Percentiles rank a stretch among this genome's conserved stretches.
These are phyloP conservation scores for Chelmon rostratus DNA, from an alignment of 2,797 vertebrate species.

Conservation along the genomic window DNA sequence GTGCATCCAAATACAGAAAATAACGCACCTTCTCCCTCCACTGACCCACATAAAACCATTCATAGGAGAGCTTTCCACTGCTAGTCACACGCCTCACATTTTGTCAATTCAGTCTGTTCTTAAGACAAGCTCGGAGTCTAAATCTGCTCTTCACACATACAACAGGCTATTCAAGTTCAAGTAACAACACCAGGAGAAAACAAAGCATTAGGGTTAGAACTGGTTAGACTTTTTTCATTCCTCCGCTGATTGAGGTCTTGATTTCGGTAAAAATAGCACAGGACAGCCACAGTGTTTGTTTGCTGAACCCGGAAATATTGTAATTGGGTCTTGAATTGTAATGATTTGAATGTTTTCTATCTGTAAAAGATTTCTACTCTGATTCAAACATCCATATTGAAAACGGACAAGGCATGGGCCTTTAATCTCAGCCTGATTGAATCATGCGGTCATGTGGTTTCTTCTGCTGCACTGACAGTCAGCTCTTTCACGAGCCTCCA, in stretches of 20 bases:
- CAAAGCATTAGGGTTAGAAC: not conserved
- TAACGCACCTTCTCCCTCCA: not conserved
- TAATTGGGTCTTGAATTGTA: not conserved
- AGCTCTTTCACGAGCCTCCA: conserved; percentile 57
- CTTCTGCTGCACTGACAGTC: conserved; percentile 30
- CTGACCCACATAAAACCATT: not conserved
- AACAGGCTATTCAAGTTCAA: not conserved
- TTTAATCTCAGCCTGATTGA: conserved; percentile 60
- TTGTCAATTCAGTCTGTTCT: conserved; percentile 11
- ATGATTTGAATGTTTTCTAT: not conserved
- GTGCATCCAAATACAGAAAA: not conserved
- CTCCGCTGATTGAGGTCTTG: not conserved
- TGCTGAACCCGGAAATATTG: not conserved
- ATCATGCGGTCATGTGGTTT: conserved; percentile 73
- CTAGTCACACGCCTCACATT: conserved; percentile 54
- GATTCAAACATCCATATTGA: not conserved
- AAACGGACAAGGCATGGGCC: not conserved
- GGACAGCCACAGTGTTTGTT: not conserved
- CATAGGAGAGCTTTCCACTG: not conserved
- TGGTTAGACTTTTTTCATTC: not conserved
- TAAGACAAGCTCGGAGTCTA: not conserved
- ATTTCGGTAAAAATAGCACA: not conserved
- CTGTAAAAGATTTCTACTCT: not conserved
- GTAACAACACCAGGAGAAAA: not conserved
- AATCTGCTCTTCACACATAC: not conserved